Base-by-base conservation (phyloP, 1,140 invertebrate genomes). In the Drosophila pachea region DNA sequence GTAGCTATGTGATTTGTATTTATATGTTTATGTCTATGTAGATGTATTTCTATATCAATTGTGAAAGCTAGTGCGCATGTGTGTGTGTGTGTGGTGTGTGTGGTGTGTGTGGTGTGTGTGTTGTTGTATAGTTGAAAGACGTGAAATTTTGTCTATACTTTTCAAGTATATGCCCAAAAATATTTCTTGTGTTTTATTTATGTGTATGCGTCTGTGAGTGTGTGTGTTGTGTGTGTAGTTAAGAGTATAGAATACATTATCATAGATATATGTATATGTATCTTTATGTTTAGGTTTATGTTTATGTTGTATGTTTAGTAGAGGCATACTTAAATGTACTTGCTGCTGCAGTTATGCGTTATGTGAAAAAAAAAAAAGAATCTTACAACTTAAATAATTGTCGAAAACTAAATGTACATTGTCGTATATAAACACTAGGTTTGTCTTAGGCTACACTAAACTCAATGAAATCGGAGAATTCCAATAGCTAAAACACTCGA, bases 391-490 rank as follows among this genome's bases (percentile, higher is more conserved):
- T 83, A 83, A 79, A 79, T 78, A 67, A 64, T 73, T 68, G 64
- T 68, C 65, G 61, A 83, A 42, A 83, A 83, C 79, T 83, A 84
- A 84, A 81, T 81, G 73, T 76, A 78, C 76, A 78, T 66, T 60
- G 1, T 22, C 66, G 62, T 81, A 86, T 78, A 73, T 86, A 86
- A 86, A 87, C 75, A 83, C 78, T 87, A 87, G 73, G 79, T 71
- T 84, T 69, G n/a, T 78, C 83, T 87, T 86, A 86, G 66, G 66
- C 76, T 86, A 76, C 79, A 79, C 79, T 83, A 83, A 78, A 76
- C 68, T 68, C 60, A 69, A 74, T 71, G 65, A 77, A 76, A 71
- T 73, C 50, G 68, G 47, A 61, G 55, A 65, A 45, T 33, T 70
- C 40, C 48, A 29, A 58, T 35, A 33, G 33, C 16, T 45, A 48